These are phyloP conservation scores for Apus apus DNA, from an alignment of 2,113 vertebrate species.

Conservation along the genomic window DNA sequence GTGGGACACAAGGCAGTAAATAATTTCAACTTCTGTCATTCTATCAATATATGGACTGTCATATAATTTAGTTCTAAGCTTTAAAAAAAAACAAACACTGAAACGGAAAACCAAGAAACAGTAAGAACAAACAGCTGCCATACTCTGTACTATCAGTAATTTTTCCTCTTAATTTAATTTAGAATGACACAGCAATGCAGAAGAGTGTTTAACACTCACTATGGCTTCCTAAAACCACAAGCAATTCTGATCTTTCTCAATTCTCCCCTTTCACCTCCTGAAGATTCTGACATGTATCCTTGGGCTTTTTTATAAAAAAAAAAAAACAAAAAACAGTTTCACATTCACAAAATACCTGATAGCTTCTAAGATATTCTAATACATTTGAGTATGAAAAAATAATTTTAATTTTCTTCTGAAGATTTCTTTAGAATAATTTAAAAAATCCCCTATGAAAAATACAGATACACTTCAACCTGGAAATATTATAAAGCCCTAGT, in stretches of 20 bases:
- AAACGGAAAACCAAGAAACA: neutral
- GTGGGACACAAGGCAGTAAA: neutral
- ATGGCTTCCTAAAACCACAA: neutral
- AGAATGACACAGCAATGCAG: neutral
- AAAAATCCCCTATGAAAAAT: neutral
- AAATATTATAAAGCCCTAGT: neutral
- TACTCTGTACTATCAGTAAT: accelerated
- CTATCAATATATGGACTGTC: neutral
- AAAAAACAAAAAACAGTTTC: neutral
- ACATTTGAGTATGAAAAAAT: neutral
- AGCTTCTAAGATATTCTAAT: accelerated
- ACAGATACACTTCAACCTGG: neutral
- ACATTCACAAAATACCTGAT: neutral
- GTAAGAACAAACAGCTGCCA: neutral
- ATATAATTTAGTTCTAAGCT: neutral
- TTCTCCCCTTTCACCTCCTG: neutral
- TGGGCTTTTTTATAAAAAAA: neutral
- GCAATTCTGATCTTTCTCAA: too few species aligned
- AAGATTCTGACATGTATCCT: neutral
- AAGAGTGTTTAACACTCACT: neutral
- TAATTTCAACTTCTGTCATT: neutral
- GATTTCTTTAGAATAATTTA: neutral
- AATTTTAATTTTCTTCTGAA: neutral
- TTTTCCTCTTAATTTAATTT: neutral
- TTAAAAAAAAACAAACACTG: neutral